phyloP scores from a whole-genome alignment of 2,797 vertebrate species.

The Poecilia velifera region DNA sequence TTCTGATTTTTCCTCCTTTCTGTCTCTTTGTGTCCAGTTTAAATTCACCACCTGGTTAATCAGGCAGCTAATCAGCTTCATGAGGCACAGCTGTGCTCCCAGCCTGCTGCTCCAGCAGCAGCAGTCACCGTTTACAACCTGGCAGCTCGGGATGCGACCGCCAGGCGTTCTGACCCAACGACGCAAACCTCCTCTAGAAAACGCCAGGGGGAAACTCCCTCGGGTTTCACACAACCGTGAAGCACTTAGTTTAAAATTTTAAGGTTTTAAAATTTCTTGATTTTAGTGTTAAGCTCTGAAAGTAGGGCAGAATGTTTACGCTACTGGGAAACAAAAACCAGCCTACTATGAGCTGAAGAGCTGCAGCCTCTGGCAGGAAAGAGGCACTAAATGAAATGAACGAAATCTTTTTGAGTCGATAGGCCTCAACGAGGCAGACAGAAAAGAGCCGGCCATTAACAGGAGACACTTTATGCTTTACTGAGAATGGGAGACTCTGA shows the following conservation, averaged over 20 bases:
- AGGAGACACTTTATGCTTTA: neutral
- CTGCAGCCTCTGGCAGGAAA: neutral
- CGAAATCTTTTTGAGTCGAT: no score
- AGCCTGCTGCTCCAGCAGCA: neutral
- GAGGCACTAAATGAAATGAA: neutral
- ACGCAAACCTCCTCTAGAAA: neutral
- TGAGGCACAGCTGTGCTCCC: slow-evolving; percentile 14
- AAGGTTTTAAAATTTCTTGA: neutral
- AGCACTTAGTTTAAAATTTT: neutral
- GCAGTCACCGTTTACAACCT: neutral
- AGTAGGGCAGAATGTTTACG: neutral
- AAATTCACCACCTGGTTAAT: slow-evolving; percentile 8
- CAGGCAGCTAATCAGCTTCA: slow-evolving; percentile 28
- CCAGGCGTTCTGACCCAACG: neutral
- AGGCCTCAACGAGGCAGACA: no score
- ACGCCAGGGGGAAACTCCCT: neutral
- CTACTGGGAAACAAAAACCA: neutral
- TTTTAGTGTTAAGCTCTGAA: neutral
- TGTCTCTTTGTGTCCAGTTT: slow-evolving; percentile 8
- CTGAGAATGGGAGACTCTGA: neutral
- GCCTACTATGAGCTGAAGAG: neutral
- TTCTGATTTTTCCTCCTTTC: slow-evolving; percentile 10
- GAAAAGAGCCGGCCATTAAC: no score
- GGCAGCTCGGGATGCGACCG: neutral
- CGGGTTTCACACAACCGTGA: neutral